Evolutionary conservation across 2,113 vertebrate genomes (phyloP).

Genomic region (Aviceda subcristata): DNA sequence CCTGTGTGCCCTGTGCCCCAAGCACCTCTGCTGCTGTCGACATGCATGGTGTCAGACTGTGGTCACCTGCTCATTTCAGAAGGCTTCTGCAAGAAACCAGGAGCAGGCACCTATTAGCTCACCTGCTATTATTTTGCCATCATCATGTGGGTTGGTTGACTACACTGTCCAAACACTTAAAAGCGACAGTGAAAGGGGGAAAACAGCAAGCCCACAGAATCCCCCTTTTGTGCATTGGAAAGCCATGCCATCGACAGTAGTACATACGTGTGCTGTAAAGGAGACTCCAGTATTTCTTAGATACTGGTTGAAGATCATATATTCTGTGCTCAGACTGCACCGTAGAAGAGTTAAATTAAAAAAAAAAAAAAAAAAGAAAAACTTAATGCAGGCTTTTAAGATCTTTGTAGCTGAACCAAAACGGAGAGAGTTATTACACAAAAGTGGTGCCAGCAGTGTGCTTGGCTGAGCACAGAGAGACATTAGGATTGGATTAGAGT

Average conservation of each 20-base stretch:
- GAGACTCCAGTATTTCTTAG: neutral
- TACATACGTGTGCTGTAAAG: neutral
- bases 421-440: neutral
- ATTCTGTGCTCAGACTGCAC: neutral
- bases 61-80: neutral
- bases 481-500: neutral
- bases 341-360: neutral
- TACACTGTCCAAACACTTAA: neutral
- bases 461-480: neutral
- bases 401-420: neutral
- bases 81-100: neutral
- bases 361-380: neutral
- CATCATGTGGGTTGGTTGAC: neutral
- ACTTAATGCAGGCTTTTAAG: neutral
- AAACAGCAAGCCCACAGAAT: neutral
- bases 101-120: neutral
- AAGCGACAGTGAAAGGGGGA: neutral
- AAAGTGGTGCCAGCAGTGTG: neutral
- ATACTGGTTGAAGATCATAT: neutral
- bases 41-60: accelerated
- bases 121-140: neutral
- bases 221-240: neutral
- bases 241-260: too few species aligned
- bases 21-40: neutral
- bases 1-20: neutral